Base-by-base conservation (phyloP, 2,888 invertebrate species). In the Endomychus coccineus region DNA sequence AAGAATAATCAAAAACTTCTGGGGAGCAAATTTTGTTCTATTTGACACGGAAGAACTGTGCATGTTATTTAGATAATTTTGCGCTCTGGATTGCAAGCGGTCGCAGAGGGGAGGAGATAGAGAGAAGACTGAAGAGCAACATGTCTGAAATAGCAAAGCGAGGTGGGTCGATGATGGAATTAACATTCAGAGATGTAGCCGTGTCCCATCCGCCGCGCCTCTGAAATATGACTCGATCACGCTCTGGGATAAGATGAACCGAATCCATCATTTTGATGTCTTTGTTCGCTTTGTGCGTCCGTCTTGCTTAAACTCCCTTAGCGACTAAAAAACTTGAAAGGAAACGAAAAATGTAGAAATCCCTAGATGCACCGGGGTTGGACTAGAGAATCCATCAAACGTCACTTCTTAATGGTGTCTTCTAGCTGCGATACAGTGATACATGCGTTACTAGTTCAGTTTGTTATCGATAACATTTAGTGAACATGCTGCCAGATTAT, bases 261-360 rank as follows among this genome's bases (percentile, higher is more conserved):
- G 59, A 62, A 68, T 67, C 62, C 64, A 67, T 68, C 67, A 68
- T 68, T 61, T 65, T 67, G 66, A 67, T 67, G 67, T 66, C 68
- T 68, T 67, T 66, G 66, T 68, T 68, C 66, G 61, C 58, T 54
- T 53, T 54, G 52, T 55, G 54, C 39, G 31, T 48, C 45, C 43
- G 40, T 38, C 39, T 31, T 38, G 16, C 36, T 7, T 33, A 33
- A 34, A 11, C 16, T 51, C 57, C 54, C 55, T 50, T 44, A 53
- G 47, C 54, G 53, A 48, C 43, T 43, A 59, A 61, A 58, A 58
- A 59, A 58, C 52, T 54, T 54, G 54, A 52, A 55, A 55, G 54
- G 54, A 55, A 54, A 55, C 54, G 55, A 59, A 57, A 61, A 61
- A 61, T 58, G 57, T 56, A 54, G 58, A 61, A 62, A 61, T 62